phyloP scores from a whole-genome alignment of 2,113 vertebrate genomes.

The Genyomyrus donnyi region DNA sequence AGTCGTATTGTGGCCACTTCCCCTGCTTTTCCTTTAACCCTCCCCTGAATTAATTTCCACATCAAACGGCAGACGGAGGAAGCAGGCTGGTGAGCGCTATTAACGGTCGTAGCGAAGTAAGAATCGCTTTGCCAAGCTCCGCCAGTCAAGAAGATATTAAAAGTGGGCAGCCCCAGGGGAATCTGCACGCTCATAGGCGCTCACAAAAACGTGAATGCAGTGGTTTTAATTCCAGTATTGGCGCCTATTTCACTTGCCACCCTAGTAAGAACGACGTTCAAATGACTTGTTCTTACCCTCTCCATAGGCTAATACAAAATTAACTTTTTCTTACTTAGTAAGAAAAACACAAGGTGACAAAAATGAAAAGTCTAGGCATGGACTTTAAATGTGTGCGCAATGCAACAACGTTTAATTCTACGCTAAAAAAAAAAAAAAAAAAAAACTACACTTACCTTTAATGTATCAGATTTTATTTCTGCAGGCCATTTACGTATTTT shows the following conservation, averaged over 20 bases:
- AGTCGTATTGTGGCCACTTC: conserved; percentile 34
- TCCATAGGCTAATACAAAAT: not conserved
- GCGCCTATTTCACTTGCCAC: not conserved
- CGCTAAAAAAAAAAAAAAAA: not conserved
- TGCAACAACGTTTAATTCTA: not conserved
- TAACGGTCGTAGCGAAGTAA: conserved; percentile 65
- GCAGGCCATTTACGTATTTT: not conserved
- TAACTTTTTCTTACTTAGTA: not conserved
- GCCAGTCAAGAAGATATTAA: conserved; percentile 73
- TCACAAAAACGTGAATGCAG: conserved; percentile 7
- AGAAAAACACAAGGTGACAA: not conserved
- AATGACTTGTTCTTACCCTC: not conserved
- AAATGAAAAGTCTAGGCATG: not conserved
- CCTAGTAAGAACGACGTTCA: not conserved
- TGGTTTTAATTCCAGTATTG: not conserved
- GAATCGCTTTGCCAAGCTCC: conserved; percentile 67
- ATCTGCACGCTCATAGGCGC: conserved; percentile 18
- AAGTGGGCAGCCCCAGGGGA: conserved; percentile 48
- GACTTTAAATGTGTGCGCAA: not conserved
- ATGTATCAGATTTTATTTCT: not conserved
- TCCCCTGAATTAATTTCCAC: conserved; percentile 65
- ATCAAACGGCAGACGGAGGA: conserved; percentile 59
- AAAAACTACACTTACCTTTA: not conserved
- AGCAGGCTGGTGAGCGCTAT: conserved; percentile 49
- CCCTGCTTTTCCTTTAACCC: conserved; percentile 32